Evolutionary conservation across 2,797 vertebrate species (phyloP).

Genomic region (Schizopygopsis malacanthus): DNA sequence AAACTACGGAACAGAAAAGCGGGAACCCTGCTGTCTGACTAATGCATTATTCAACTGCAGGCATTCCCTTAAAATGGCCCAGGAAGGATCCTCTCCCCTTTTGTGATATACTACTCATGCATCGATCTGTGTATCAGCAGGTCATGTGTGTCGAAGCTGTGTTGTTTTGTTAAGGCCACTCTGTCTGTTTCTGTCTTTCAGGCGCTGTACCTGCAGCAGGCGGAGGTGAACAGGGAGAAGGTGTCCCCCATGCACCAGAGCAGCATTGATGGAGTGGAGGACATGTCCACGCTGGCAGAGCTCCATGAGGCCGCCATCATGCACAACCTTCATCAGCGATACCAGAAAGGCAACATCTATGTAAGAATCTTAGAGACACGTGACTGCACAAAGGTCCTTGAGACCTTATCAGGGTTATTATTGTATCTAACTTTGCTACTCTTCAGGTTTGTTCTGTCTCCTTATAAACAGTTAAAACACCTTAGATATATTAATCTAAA

Average conservation of each 20-base stretch:
- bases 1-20: slow-evolving; percentile 17
- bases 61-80: slow-evolving; percentile 42
- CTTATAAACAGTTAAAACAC: background rate
- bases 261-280: slow-evolving; percentile 90
- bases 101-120: slow-evolving; percentile 19
- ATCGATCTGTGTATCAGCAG: background rate
- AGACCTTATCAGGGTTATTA: background rate
- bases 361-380: slow-evolving; percentile 72
- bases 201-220: slow-evolving; percentile 83
- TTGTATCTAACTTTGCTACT: background rate
- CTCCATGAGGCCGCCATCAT: slow-evolving; percentile 92
- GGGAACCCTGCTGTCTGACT: slow-evolving; percentile 25
- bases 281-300: slow-evolving; percentile 90
- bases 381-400: background rate
- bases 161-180: background rate
- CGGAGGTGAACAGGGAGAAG: slow-evolving; percentile 82
- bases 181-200: slow-evolving; percentile 58
- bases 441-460: background rate
- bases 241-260: slow-evolving; percentile 88
- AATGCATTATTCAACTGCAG: slow-evolving; percentile 47
- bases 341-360: slow-evolving; percentile 88
- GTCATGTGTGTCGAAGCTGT: background rate
- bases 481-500: background rate
- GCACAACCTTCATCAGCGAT: slow-evolving; percentile 90
- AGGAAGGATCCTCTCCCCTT: background rate